Evolutionary conservation across 2,797 vertebrate species (phyloP).

Genomic region (Euthynnus affinis): DNA sequence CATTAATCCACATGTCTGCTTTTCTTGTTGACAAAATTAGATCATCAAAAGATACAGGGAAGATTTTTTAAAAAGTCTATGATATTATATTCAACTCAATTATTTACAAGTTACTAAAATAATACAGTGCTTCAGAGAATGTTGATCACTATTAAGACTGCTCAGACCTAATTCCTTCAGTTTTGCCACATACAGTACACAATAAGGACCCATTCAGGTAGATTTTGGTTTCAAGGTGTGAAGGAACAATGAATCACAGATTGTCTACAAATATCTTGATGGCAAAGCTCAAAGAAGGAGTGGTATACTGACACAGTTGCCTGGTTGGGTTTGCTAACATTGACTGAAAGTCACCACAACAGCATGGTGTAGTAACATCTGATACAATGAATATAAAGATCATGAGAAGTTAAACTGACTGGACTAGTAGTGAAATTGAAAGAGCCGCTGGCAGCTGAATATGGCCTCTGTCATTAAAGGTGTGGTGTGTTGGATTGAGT

Average conservation of each 20-base stretch:
- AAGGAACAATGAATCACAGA: neutral
- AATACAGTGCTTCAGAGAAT: too few relatives aligned
- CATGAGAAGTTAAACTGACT: neutral
- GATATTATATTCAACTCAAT: too few relatives aligned
- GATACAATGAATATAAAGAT: too few relatives aligned
- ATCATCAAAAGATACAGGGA: neutral
- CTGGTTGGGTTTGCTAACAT: neutral
- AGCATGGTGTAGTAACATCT: too few relatives aligned
- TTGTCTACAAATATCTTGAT: neutral
- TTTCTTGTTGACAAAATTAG: neutral
- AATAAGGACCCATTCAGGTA: too few relatives aligned
- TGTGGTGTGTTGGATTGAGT: too few relatives aligned
- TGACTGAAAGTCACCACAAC: neutral
- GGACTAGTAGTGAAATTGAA: neutral
- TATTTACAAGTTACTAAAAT: too few relatives aligned
- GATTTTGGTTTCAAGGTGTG: too few relatives aligned
- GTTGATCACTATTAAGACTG: neutral
- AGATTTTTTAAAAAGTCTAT: neutral
- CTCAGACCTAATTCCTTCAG: neutral
- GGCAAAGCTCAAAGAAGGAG: too few relatives aligned
- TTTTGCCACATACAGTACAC: neutral
- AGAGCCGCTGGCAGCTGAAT: conserved; percentile 2
- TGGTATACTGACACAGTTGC: neutral
- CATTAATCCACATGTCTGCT: too few relatives aligned
- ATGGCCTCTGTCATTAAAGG: neutral